Evolutionary conservation across 2,888 invertebrate genomes (phyloP), one percentile per base, ranked within the genome.

Genomic region (Boloria euphrosyne): DNA sequence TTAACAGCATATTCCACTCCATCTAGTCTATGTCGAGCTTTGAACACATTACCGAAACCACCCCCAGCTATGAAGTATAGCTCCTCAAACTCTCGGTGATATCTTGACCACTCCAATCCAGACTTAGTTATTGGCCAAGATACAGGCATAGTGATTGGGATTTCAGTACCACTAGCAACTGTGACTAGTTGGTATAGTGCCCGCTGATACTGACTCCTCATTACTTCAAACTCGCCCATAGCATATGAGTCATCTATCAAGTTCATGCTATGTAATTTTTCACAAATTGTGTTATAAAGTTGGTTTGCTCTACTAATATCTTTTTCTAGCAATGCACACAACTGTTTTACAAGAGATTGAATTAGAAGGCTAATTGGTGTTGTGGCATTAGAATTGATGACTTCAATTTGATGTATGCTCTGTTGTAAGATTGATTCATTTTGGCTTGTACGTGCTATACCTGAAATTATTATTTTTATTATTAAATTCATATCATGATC

Each of bases 1-100:
- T 97, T 97, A 0, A 97, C 93, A 0, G 97, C 97, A 88, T 97
- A 97, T 76, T 95, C 94, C 2, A 94, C 94, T 6, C 95, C 95
- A 79, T 97, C 97, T 5, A 97, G 82, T 77, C 95, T 94, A 80
- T 97, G 95, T 73, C 93, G 93, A 0, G 96, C 96, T 87, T 94
- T 95, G 79, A 93, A 96, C 1, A 96, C 96, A 73, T 93, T 93
- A 0, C 96, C 97, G 80, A 96, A 97, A 18, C 96, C 97, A 13
- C 96, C 96, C 17, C 93, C 93, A 66, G 95, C 96, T 68, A 96
- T 95, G 73, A 93, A 95, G 71, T 89, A 93, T 0, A 95, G 78
- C 80, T 96, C 96, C 70, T 95, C 93, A 82, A 96, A 96, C 76
- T 96, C 96, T 62, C 93, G 89, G 58, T 92, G 89, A 80, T 96